Percentiles rank a stretch among this genome's conserved stretches.
Conservation (phyloP, 2,797 vertebrate genomes). For the Pempheris klunzingeri region DNA sequence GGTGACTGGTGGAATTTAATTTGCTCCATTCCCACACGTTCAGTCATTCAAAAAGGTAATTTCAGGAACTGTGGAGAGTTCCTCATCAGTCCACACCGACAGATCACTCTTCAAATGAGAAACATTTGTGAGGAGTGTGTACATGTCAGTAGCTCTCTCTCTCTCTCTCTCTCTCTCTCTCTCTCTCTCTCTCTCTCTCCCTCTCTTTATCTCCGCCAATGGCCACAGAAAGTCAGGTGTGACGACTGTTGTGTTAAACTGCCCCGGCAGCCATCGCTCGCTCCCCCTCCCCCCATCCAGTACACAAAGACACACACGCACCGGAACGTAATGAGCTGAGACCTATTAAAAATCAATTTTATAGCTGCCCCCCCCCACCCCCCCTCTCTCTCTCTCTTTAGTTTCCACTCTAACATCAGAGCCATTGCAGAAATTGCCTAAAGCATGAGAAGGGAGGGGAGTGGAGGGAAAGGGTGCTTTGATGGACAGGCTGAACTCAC, state of each 20-base stretch:
- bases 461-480: constrained; percentile 16
- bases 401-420: constrained; percentile 75
- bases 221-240: constrained; percentile 40
- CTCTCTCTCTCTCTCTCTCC: neutral
- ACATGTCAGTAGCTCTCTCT: neutral
- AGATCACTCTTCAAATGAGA: constrained; percentile 26
- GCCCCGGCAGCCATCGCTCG: neutral
- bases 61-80: constrained; percentile 39
- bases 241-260: constrained; percentile 37
- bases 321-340: constrained; percentile 69
- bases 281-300: constrained; percentile 9
- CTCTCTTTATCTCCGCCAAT: neutral
- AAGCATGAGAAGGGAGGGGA: constrained; percentile 1
- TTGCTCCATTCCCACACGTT: constrained; percentile 19
- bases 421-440: constrained; percentile 43
- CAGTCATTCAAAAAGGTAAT: constrained; percentile 39
- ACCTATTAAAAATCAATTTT: constrained; percentile 84
- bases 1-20: constrained; percentile 65
- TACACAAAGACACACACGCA: constrained; percentile 32
- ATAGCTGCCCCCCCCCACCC: constrained; percentile 65
- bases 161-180: neutral
- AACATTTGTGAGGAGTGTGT: constrained; percentile 8
- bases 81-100: constrained; percentile 17
- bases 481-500: constrained; percentile 44
- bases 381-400: constrained; percentile 67